Evolutionary conservation across 2,888 invertebrate species (phyloP).

Genomic region (Tinea semifulvella): DNA sequence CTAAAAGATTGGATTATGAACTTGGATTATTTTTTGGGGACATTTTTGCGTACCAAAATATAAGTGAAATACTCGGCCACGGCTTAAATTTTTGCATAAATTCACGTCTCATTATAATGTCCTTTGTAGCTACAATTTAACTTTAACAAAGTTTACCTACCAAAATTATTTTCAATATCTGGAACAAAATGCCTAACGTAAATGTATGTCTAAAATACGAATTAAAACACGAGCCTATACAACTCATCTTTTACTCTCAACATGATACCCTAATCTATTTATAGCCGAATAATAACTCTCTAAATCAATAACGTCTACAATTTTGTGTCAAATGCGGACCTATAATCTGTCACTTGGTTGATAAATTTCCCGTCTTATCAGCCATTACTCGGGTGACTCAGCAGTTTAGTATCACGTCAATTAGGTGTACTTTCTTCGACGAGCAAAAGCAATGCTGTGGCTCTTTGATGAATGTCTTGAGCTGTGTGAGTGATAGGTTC

Average conservation of each 20-base stretch:
- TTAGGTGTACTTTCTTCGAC: constrained; percentile 37
- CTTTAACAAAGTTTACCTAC: too few relatives aligned
- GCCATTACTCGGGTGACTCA: not conserved
- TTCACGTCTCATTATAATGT: too few relatives aligned
- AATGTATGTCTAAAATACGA: too few relatives aligned
- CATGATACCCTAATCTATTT: constrained; percentile 1
- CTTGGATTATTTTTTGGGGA: too few relatives aligned
- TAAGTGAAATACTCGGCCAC: too few relatives aligned
- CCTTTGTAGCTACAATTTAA: too few relatives aligned
- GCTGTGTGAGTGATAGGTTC: constrained; percentile 43
- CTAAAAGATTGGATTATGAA: too few relatives aligned
- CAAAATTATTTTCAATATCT: too few relatives aligned
- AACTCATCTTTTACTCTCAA: not conserved
- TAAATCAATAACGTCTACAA: constrained; percentile 3
- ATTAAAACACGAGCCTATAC: too few relatives aligned
- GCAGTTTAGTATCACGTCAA: not conserved
- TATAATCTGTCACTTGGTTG: constrained; percentile 1
- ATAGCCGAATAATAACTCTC: not conserved
- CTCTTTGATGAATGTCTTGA: constrained; percentile 47
- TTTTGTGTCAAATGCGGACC: constrained; percentile 3
- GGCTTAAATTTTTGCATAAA: too few relatives aligned
- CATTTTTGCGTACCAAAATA: too few relatives aligned
- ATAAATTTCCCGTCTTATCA: constrained; percentile 8
- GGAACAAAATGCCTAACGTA: too few relatives aligned
- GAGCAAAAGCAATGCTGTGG: constrained; percentile 48